Conservation (phyloP, 2,113 vertebrate species). For the Alexandromys fortis region DNA sequence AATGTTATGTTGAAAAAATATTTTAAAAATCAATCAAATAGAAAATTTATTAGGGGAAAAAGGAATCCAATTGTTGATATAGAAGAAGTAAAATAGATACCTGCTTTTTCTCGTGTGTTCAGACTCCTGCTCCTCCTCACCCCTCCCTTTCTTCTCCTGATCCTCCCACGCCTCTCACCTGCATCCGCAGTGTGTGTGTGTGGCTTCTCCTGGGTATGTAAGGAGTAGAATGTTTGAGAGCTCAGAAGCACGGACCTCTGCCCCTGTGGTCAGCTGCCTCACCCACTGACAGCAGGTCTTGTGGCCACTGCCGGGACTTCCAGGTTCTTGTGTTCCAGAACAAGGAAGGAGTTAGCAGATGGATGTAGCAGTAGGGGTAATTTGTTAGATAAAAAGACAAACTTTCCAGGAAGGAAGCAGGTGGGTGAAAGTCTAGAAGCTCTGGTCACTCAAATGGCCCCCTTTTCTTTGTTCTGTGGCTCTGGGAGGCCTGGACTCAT, state of each 20-base stretch:
- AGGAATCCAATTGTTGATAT: background rate
- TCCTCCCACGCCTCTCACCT: background rate
- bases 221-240: background rate
- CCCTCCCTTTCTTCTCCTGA: no score
- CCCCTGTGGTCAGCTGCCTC: background rate
- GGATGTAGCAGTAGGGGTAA: background rate
- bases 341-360: background rate
- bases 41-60: no score
- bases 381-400: background rate
- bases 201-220: background rate
- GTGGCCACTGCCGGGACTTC: background rate
- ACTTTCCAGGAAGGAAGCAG: background rate
- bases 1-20: no score
- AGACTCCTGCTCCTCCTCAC: background rate
- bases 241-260: background rate
- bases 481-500: background rate
- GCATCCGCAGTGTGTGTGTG: background rate
- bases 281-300: background rate
- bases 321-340: background rate
- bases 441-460: background rate
- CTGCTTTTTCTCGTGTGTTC: background rate
- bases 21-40: no score
- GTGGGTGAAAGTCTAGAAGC: background rate
- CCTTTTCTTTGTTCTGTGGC: background rate
- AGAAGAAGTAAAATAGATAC: background rate